Percentiles rank a stretch among this genome's conserved stretches.
These are phyloP conservation scores for Ostrea edulis DNA, from an alignment of 1,140 invertebrate genomes.

Conservation along the genomic window DNA sequence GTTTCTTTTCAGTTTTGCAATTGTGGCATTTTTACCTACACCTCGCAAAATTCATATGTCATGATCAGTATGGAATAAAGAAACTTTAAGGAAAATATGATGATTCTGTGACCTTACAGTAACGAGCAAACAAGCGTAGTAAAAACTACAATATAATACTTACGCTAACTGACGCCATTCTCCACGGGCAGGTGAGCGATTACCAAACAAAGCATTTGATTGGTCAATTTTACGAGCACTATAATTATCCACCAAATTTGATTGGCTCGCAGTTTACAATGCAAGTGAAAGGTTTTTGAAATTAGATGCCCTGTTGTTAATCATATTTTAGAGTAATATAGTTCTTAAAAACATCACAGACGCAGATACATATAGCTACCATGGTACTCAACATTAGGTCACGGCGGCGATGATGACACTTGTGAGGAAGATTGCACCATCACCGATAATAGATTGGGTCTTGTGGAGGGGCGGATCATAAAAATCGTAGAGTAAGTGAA, in stretches of 20 bases:
- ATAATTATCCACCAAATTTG: conserved; percentile 17
- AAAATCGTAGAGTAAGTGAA: not conserved
- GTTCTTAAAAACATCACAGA: no score
- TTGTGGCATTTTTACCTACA: not conserved
- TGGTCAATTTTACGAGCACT: conserved; percentile 40
- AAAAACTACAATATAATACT: conserved; percentile 50
- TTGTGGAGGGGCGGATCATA: not conserved
- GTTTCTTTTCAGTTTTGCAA: not conserved
- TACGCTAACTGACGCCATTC: conserved; percentile 63
- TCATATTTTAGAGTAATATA: not conserved
- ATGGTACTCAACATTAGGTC: no score
- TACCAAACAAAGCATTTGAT: conserved; percentile 51
- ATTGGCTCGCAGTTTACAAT: conserved; percentile 37
- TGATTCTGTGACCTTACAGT: not conserved
- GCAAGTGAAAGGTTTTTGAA: not conserved
- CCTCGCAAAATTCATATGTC: not conserved
- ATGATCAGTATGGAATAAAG: not conserved
- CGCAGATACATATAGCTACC: no score
- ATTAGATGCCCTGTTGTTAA: not conserved
- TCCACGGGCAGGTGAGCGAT: conserved; percentile 49
- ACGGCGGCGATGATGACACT: not conserved
- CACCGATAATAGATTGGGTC: not conserved
- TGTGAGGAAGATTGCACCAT: not conserved
- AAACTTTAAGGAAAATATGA: not conserved
- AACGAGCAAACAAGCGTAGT: conserved; percentile 43